Conservation (phyloP, 2,888 invertebrate species). For the Craniophora ligustri region DNA sequence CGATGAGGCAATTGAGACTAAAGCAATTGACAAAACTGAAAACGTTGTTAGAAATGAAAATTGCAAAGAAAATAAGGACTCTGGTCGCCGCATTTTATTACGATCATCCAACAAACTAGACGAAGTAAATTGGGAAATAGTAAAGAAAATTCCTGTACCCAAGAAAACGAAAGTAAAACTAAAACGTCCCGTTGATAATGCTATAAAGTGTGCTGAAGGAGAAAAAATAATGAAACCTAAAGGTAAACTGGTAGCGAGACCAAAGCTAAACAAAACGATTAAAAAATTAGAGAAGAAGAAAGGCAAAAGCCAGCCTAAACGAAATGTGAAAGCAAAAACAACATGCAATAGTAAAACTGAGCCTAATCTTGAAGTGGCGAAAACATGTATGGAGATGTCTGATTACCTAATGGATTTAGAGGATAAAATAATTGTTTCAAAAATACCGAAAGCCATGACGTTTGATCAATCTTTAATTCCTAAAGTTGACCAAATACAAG, state of each 20-base stretch:
- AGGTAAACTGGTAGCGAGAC: slow-evolving; percentile 24
- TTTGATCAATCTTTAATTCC: slow-evolving; percentile 8
- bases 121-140: slow-evolving; percentile 12
- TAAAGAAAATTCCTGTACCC: slow-evolving; percentile 14
- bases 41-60: slow-evolving; percentile 43
- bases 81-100: slow-evolving; percentile 63
- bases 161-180: slow-evolving; percentile 41
- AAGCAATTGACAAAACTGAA: slow-evolving; percentile 3
- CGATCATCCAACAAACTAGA: slow-evolving; percentile 66
- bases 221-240: slow-evolving; percentile 11
- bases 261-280: slow-evolving; percentile 21
- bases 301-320: slow-evolving; percentile 35
- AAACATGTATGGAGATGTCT: slow-evolving; percentile 5
- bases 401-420: slow-evolving; percentile 60
- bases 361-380: neutral
- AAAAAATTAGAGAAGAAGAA: slow-evolving; percentile 30
- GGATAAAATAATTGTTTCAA: slow-evolving; percentile 58
- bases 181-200: slow-evolving; percentile 26
- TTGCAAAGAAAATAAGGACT: slow-evolving; percentile 62
- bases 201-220: slow-evolving; percentile 6
- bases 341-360: neutral
- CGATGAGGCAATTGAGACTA: slow-evolving; percentile 1
- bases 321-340: slow-evolving; percentile 14
- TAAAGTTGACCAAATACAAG: slow-evolving; percentile 29
- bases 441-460: slow-evolving; percentile 53